These are phyloP conservation scores for Volucella inanis DNA, from an alignment of 2,888 invertebrate genomes.

Conservation along the genomic window DNA sequence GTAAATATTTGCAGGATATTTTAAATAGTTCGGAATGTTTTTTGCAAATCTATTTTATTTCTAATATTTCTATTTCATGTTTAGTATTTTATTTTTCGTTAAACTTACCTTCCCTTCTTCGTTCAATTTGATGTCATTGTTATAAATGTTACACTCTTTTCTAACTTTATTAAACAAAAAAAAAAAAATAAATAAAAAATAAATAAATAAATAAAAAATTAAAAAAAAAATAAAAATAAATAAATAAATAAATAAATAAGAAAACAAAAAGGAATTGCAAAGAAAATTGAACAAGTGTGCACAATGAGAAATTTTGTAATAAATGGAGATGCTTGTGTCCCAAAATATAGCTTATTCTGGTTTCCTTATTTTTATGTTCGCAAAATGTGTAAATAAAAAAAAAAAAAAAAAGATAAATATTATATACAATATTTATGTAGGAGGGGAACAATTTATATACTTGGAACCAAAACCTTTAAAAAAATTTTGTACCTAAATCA, in stretches of 20 bases:
- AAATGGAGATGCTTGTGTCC: neutral
- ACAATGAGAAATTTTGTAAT: neutral
- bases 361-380: no score
- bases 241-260: neutral
- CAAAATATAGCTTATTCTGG: neutral
- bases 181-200: neutral
- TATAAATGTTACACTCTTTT: slow-evolving; percentile 48
- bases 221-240: neutral
- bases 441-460: no score
- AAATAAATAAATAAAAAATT: neutral
- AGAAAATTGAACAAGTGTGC: slow-evolving; percentile 9
- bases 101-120: slow-evolving; percentile 39
- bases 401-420: no score
- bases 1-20: slow-evolving; percentile 50
- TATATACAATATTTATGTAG: no score
- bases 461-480: no score
- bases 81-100: slow-evolving; percentile 57
- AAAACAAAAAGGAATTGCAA: neutral
- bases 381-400: no score
- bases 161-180: neutral
- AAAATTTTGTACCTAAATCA: no score
- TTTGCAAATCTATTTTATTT: slow-evolving; percentile 64
- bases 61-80: slow-evolving; percentile 49
- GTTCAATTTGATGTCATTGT: slow-evolving; percentile 56
- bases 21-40: slow-evolving; percentile 71